phyloP scores from a whole-genome alignment of 2,888 invertebrate species.

The Eupithecia exiguata region DNA sequence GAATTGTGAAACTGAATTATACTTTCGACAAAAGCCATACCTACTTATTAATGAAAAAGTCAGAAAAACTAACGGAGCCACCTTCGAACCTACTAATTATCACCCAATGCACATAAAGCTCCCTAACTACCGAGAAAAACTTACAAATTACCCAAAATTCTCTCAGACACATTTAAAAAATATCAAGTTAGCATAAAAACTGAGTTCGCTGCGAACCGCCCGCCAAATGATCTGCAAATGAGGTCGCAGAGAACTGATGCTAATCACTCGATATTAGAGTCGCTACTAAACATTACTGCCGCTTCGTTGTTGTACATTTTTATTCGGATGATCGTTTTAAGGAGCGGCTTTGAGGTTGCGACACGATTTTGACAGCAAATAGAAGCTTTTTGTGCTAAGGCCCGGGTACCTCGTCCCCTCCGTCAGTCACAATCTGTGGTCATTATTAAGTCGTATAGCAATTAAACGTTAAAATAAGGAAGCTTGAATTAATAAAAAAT shows the following conservation, averaged over 20 bases:
- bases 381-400: background rate
- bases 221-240: constrained; percentile 39
- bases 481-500: background rate
- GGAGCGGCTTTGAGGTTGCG: constrained; percentile 41
- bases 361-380: constrained; percentile 5
- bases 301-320: constrained; percentile 53
- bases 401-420: background rate
- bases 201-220: constrained; percentile 19
- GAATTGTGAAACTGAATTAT: background rate
- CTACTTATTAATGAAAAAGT: background rate
- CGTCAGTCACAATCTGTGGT: background rate
- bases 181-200: constrained; percentile 33
- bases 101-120: constrained; percentile 6
- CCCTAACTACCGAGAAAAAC: constrained; percentile 7
- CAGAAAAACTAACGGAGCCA: background rate
- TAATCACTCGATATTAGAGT: constrained; percentile 63
- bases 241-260: constrained; percentile 48
- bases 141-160: constrained; percentile 15
- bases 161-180: constrained; percentile 15
- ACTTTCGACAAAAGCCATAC: background rate
- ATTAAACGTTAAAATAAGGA: background rate
- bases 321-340: constrained; percentile 59
- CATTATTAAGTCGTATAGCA: background rate
- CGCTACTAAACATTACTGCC: constrained; percentile 43
- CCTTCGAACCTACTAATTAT: background rate